phyloP scores from a whole-genome alignment of 2,113 vertebrate species.

The Apteryx owenii region DNA sequence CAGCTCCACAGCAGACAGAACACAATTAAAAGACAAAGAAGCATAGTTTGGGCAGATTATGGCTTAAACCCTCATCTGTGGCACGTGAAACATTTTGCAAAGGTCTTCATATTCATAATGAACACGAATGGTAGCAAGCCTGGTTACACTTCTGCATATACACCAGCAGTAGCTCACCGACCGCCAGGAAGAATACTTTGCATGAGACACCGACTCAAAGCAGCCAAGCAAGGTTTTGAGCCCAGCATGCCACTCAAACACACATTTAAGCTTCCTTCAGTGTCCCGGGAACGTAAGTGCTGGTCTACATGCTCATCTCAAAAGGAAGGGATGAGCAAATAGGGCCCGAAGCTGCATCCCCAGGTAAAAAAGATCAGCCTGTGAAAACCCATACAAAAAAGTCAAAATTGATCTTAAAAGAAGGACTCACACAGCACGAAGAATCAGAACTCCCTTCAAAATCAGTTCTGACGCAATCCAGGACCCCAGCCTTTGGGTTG shows the following conservation, averaged over 20 bases:
- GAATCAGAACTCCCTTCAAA: background rate
- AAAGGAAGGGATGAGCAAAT: background rate
- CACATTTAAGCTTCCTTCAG: background rate
- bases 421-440: background rate
- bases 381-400: background rate
- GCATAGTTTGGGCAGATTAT: fast-evolving
- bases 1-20: background rate
- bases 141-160: background rate
- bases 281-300: background rate
- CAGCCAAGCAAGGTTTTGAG: background rate
- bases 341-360: background rate
- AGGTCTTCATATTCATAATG: background rate
- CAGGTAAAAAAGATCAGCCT: background rate
- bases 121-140: fast-evolving
- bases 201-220: background rate
- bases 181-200: background rate
- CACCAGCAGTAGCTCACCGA: background rate
- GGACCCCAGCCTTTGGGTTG: background rate
- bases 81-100: fast-evolving
- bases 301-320: background rate
- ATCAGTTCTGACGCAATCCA: background rate
- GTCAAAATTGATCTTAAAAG: background rate
- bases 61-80: background rate
- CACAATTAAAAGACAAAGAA: background rate
- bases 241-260: background rate